Evolutionary conservation across 2,888 invertebrate species (phyloP), one percentile per base, ranked within the genome.

Genomic region (Clepsis dumicolana): DNA sequence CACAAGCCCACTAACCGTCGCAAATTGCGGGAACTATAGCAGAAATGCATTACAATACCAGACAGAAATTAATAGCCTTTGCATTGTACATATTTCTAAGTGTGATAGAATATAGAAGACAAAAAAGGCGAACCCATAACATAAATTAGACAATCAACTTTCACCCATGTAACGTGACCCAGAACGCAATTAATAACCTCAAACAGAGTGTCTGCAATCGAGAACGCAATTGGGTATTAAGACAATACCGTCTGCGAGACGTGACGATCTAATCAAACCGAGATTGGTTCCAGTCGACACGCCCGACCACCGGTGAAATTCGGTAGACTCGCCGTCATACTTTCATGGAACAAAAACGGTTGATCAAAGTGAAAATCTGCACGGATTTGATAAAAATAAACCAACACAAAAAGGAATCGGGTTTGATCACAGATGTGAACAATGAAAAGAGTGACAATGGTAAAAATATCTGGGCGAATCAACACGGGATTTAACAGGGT

Each of bases 201-300:
- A 32, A 32, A 18, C 54, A 54, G 54, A 18, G 14, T 7, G 32
- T 4, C 35, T 32, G 54, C 24, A 24, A 65, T 44, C 25, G 64
- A 52, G 68, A 53, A 10, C 59, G 63, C 68, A 57, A 64, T 53
- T 59, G 59, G 63, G 41, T 63, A 53, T 63, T 53, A 57, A 68
- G 64, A 68, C 68, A 68, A 68, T 59, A 52, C 59, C 32, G 63
- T 64, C 67, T 57, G 50, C 21, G 50, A 29, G 57, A 68, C 66
- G 56, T 67, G 64, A 59, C 63, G 64, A 59, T 53, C 68, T 64
- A 68, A 68, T 68, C 68, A 64, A 68, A 68, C 68, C 32, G 57
- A 52, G 57, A 68, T 68, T 68, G 68, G 68, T 59, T 68, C 59
- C 68, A 68, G 59, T n/a, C 63, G 68, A 64, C 59, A 68, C 68